Conservation (phyloP, 1,140 invertebrate genomes). For the Caenorhabditis inopinata region DNA sequence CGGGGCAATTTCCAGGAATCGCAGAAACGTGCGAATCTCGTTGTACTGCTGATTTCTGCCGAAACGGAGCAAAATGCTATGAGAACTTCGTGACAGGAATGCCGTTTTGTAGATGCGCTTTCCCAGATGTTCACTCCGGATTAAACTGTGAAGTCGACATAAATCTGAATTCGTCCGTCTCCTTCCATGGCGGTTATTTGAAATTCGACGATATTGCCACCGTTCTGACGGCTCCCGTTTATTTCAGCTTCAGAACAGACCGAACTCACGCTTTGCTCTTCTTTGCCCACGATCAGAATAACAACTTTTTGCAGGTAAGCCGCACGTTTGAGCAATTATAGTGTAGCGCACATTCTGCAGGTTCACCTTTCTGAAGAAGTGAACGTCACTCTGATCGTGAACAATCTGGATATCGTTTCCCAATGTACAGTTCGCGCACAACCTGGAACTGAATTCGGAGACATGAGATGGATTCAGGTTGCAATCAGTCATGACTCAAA, state of each 20-base stretch:
- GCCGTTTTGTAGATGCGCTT: constrained; percentile 12
- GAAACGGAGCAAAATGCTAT: constrained; percentile 35
- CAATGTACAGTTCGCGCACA: constrained; percentile 35
- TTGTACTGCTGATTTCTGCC: constrained; percentile 11
- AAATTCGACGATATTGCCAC: constrained; percentile 15
- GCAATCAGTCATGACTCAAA: neutral
- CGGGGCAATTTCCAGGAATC: neutral
- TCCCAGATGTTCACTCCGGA: constrained; percentile 38
- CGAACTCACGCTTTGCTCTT: constrained; percentile 14
- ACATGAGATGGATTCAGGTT: constrained; percentile 43
- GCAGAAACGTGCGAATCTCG: neutral
- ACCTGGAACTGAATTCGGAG: constrained; percentile 31
- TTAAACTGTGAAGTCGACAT: constrained; percentile 25
- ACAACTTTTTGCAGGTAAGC: constrained; percentile 39
- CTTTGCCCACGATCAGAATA: constrained; percentile 39
- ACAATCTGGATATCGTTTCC: constrained; percentile 16
- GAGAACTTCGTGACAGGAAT: constrained; percentile 26
- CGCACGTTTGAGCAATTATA: no score
- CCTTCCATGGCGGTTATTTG: constrained; percentile 35
- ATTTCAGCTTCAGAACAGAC: constrained; percentile 34
- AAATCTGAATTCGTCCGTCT: constrained; percentile 32
- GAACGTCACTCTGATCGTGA: constrained; percentile 28
- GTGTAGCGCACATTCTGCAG: no score
- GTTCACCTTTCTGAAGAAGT: constrained; percentile 36
- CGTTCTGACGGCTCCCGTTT: neutral